phyloP scores from a whole-genome alignment of 2,888 invertebrate species.

The Hydropsyche betteni region DNA sequence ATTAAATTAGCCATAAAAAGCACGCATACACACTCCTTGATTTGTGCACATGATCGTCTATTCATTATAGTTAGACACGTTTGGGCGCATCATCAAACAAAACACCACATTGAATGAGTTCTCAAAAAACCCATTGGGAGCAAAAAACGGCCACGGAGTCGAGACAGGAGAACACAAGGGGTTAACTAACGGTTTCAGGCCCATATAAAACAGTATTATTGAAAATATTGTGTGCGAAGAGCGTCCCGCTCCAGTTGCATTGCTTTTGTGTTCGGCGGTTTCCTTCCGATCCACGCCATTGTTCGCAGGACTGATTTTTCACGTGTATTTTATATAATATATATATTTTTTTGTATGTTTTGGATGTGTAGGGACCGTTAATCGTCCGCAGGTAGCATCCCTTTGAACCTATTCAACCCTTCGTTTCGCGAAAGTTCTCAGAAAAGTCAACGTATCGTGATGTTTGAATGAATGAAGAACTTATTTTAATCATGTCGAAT shows the following conservation, averaged over 20 bases:
- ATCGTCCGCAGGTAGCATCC: conserved; percentile 7
- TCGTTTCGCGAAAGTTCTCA: too few relatives aligned
- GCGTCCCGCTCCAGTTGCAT: conserved; percentile 7
- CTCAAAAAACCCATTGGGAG: not conserved
- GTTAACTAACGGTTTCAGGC: conserved; percentile 3
- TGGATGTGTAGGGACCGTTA: conserved; percentile 3
- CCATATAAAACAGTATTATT: not conserved
- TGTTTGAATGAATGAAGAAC: too few relatives aligned
- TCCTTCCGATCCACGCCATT: conserved; percentile 14
- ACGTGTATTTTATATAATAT: not conserved
- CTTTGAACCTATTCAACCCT: too few relatives aligned
- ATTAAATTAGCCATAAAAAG: too few relatives aligned
- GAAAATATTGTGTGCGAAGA: not conserved
- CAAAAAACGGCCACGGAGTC: not conserved
- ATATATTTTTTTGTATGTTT: too few relatives aligned
- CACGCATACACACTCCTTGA: not conserved
- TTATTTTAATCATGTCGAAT: too few relatives aligned
- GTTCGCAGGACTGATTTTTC: conserved; percentile 5
- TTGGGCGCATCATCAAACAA: not conserved
- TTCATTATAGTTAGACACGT: not conserved
- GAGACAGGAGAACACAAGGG: not conserved
- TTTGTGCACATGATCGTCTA: not conserved
- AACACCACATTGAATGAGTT: not conserved
- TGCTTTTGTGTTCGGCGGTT: conserved; percentile 17
- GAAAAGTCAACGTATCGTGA: too few relatives aligned